Base-by-base conservation (phyloP, 2,797 vertebrate species). In the Sarcoramphus papa region DNA sequence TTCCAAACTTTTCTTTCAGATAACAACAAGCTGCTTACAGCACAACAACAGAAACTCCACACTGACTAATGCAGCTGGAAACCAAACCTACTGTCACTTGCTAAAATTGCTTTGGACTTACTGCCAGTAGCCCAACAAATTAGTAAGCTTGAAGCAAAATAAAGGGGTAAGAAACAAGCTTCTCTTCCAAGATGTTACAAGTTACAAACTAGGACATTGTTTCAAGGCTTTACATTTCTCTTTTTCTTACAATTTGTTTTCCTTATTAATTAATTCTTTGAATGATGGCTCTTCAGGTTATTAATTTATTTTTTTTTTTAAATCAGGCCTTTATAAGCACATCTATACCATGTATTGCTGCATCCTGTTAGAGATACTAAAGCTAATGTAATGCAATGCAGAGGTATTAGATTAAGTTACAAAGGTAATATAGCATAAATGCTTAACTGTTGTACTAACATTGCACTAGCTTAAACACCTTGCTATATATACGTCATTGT, bases 21-120 rank as follows among this genome's bases (percentile, higher is more conserved):
- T 92, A 96, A 92, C 56, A 92, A 79, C 47, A 91, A 92, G 90
- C 80, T 93, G 76, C 83, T 97, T 93, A 87, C 53, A 76, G 57
- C 83, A 95, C 62, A 92, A 88, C 82, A 59, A 78, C 18, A 69
- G 76, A 88, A 95, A 54, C 53, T 72, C 47, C 54, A 86, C 2
- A 3, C 41, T 92, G 28, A 27, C 53, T 77, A 93, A 84, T 88
- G 59, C 50, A 78, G 76, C 40, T 84, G 53, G 69, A 88, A 93
- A 88, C 17, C 48, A 92, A 93, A 68, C 27, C 21, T 43, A 51
- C 20, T 70, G 54, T 69, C 63, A 83, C 60, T 74, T 93, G 59
- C 28, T 74, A 14, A 78, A 95, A 95, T 84, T 90, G 50, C 62
- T 86, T 91, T 85, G 88, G 41, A 82, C 11, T 9, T 40, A 64